These are phyloP conservation scores for Drymonia ruficornis DNA, from an alignment of 2,888 invertebrate species.

Conservation along the genomic window DNA sequence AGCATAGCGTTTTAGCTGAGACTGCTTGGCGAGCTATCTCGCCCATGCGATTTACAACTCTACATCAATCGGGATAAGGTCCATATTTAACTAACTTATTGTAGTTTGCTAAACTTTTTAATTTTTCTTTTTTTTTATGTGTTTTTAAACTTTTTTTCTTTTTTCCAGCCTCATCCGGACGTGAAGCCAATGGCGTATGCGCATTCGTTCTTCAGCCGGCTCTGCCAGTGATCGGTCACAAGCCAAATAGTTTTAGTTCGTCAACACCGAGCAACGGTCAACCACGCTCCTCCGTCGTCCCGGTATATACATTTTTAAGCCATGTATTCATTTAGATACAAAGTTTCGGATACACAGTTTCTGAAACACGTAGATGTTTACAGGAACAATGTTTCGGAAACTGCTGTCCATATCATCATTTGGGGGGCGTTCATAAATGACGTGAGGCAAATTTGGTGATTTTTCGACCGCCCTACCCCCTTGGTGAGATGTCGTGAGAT, in stretches of 20 bases:
- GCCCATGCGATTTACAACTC: background rate
- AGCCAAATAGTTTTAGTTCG: constrained; percentile 7
- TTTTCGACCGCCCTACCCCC: too few relatives aligned
- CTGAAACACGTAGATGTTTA: too few relatives aligned
- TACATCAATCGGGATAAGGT: background rate
- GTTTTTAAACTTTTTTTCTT: constrained; percentile 8
- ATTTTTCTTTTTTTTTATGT: background rate
- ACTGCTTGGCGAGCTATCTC: background rate
- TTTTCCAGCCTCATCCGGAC: constrained; percentile 96
- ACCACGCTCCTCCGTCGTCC: constrained; percentile 20
- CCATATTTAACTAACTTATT: constrained; percentile 9
- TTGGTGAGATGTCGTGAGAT: too few relatives aligned
- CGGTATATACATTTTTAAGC: constrained; percentile 1
- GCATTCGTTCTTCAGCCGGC: constrained; percentile 91
- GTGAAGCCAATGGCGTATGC: constrained; percentile 99
- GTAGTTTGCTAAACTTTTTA: too few relatives aligned
- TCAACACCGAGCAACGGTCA: constrained; percentile 22
- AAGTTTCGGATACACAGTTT: too few relatives aligned
- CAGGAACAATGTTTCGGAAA: too few relatives aligned
- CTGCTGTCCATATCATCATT: too few relatives aligned
- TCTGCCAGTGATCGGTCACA: constrained; percentile 84
- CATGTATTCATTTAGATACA: too few relatives aligned
- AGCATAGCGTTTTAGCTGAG: too few relatives aligned
- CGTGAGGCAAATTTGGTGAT: too few relatives aligned
- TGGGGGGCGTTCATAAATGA: too few relatives aligned